phyloP scores from a whole-genome alignment of 2,888 invertebrate genomes.

The Rhagium mordax region DNA sequence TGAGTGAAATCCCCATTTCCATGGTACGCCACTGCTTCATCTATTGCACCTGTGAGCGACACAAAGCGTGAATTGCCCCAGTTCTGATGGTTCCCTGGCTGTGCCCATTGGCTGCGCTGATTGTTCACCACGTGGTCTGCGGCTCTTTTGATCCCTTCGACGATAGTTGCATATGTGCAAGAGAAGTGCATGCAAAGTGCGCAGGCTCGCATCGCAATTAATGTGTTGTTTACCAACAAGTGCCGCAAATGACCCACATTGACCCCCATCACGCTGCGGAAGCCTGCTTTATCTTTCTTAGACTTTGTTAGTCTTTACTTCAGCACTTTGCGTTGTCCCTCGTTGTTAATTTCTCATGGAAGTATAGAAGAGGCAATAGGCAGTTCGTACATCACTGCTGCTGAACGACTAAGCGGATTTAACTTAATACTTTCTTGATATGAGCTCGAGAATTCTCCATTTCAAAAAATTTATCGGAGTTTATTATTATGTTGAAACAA shows the following conservation, averaged over 20 bases:
- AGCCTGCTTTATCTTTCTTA: not conserved
- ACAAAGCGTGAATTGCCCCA: constrained; percentile 61
- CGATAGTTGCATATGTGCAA: constrained; percentile 47
- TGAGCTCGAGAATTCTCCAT: no score
- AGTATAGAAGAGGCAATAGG: not conserved
- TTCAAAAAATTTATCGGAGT: no score
- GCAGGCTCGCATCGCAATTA: constrained; percentile 62
- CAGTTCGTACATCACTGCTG: not conserved
- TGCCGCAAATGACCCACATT: constrained; percentile 56
- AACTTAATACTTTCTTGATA: not conserved
- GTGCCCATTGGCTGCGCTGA: constrained; percentile 50
- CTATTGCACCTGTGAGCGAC: constrained; percentile 55
- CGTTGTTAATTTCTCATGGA: not conserved
- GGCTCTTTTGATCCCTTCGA: constrained; percentile 61
- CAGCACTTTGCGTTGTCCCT: not conserved
- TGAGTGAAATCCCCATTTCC: no score
- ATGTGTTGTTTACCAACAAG: constrained; percentile 59
- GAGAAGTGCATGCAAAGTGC: constrained; percentile 57
- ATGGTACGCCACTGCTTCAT: constrained; percentile 17
- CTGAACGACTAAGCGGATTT: not conserved
- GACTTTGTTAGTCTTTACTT: not conserved
- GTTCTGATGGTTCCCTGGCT: constrained; percentile 58
- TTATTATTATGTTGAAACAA: no score
- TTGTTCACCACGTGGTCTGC: constrained; percentile 61
- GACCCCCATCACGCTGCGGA: constrained; percentile 48